These are phyloP conservation scores for Osmoderma eremita DNA, from an alignment of 2,888 invertebrate genomes.

Conservation along the genomic window DNA sequence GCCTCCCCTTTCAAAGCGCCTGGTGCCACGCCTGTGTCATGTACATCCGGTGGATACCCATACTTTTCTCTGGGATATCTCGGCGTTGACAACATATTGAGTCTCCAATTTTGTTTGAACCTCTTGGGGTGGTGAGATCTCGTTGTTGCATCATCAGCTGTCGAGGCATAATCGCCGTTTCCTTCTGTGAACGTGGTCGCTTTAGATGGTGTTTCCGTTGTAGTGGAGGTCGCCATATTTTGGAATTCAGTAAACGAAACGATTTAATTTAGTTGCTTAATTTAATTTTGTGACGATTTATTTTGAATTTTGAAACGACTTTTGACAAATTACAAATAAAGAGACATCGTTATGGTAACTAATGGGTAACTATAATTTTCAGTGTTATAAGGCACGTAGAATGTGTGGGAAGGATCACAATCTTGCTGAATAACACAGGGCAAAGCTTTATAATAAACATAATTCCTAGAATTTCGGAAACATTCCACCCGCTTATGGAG, in stretches of 20 bases:
- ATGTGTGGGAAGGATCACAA: no score
- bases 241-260: conserved; percentile 11
- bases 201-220: neutral
- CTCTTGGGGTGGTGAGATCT: conserved; percentile 19
- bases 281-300: neutral
- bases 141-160: neutral
- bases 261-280: conserved; percentile 18
- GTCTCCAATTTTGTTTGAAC: conserved; percentile 49
- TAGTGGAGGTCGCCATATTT: neutral
- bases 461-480: no score
- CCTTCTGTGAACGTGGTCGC: conserved; percentile 6
- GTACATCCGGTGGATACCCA: conserved; percentile 23
- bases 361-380: no score
- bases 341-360: conserved; percentile 6
- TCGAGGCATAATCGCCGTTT: neutral
- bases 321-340: conserved; percentile 25
- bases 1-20: conserved; percentile 37
- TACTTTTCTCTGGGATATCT: conserved; percentile 41
- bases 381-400: no score
- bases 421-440: no score
- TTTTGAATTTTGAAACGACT: conserved; percentile 7
- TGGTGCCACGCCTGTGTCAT: conserved; percentile 39
- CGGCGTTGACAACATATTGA: conserved; percentile 47
- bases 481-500: no score
- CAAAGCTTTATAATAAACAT: no score